Percentiles rank a stretch among this genome's conserved stretches.
Conservation (phyloP, 2,113 vertebrate genomes). For the Acanthisitta chloris region DNA sequence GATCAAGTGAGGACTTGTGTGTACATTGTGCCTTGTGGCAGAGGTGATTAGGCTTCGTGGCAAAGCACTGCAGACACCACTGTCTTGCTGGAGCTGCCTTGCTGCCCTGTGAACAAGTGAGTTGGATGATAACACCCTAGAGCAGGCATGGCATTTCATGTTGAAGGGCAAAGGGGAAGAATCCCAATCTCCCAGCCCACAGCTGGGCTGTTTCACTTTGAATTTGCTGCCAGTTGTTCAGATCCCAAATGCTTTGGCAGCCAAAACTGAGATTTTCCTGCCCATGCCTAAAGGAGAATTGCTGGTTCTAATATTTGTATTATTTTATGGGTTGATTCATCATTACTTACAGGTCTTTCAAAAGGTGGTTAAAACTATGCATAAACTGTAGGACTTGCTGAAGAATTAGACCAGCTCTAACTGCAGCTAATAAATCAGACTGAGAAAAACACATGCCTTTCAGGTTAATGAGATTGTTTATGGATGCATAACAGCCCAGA, state of each 20-base stretch:
- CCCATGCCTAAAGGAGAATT: neutral
- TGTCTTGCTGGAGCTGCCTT: neutral
- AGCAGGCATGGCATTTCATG: neutral
- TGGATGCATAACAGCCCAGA: neutral
- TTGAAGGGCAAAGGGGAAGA: neutral
- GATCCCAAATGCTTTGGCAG: conserved; percentile 11
- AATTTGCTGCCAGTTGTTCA: conserved; percentile 6
- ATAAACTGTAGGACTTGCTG: neutral
- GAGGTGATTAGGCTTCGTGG: neutral
- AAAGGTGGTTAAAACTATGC: conserved; percentile 23
- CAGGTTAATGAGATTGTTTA: neutral
- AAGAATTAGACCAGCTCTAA: neutral
- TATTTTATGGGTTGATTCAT: conserved; percentile 2
- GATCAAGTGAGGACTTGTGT: conserved; percentile 3
- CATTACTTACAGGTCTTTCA: neutral
- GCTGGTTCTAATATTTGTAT: neutral
- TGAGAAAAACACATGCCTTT: conserved; percentile 35
- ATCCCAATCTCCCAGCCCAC: neutral
- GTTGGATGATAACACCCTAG: neutral
- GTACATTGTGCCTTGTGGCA: accelerated
- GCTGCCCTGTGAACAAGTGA: neutral
- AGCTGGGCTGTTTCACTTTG: conserved; percentile 12
- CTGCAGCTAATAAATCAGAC: conserved; percentile 1
- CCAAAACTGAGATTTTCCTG: neutral
- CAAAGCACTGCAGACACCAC: neutral